phyloP scores from a whole-genome alignment of 2,797 vertebrate genomes.

The Sphenopsis melanotis region DNA sequence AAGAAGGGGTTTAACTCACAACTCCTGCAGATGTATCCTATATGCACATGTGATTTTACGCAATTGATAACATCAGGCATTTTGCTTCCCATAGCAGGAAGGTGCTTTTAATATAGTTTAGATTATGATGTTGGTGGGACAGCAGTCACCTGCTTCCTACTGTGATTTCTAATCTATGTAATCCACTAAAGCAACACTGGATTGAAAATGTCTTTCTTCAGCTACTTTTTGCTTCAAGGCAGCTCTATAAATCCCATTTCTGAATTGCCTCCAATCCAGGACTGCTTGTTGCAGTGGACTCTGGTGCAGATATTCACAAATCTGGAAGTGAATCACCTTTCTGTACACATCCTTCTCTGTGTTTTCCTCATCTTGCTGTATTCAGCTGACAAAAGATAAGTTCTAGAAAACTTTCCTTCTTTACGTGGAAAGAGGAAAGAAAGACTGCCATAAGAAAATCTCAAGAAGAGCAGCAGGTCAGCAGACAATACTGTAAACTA shows the following conservation, averaged over 20 bases:
- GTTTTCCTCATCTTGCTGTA: neutral
- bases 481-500: neutral
- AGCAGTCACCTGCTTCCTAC: neutral
- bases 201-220: neutral
- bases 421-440: neutral
- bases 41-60: neutral
- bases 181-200: neutral
- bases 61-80: neutral
- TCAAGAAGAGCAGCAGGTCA: neutral
- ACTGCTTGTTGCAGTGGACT: neutral
- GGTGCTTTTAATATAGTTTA: neutral
- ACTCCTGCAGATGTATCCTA: rapidly evolving
- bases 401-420: neutral
- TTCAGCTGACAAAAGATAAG: neutral
- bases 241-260: neutral
- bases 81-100: neutral
- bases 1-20: neutral
- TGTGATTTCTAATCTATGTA: neutral
- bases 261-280: neutral
- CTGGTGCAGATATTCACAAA: no score
- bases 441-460: neutral
- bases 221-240: neutral
- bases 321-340: neutral
- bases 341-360: neutral
- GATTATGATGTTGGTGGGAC: neutral